Evolutionary conservation across 2,888 invertebrate species (phyloP).

Genomic region (Apodemia zela): DNA sequence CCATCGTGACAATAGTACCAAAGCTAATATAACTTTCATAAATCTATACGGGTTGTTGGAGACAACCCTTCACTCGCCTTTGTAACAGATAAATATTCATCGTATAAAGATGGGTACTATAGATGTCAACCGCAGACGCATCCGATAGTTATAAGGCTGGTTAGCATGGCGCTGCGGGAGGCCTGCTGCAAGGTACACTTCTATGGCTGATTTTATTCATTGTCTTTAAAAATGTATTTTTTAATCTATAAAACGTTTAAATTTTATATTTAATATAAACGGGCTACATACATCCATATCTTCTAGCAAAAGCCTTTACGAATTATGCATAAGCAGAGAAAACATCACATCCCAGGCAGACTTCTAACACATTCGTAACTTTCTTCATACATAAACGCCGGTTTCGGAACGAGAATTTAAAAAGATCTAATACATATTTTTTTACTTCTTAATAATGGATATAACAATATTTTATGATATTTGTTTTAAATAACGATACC

Average conservation of each 20-base stretch:
- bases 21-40: background rate
- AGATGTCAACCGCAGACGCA: slow-evolving; percentile 52
- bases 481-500: no score
- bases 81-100: slow-evolving; percentile 39
- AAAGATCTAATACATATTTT: no score
- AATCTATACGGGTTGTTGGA: slow-evolving; percentile 14
- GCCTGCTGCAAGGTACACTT: slow-evolving; percentile 30
- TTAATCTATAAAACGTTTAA: background rate
- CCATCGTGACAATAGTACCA: background rate
- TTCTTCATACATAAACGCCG: no score
- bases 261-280: no score
- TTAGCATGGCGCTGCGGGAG: slow-evolving; percentile 28
- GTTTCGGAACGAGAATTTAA: no score
- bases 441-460: no score
- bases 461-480: no score
- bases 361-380: no score
- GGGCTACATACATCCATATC: no score
- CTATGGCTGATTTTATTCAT: slow-evolving; percentile 29
- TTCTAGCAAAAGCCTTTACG: no score
- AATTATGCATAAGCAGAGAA: no score
- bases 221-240: slow-evolving; percentile 21
- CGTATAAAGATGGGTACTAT: slow-evolving; percentile 46
- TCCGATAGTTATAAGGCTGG: slow-evolving; percentile 27
- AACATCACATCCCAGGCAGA: no score
- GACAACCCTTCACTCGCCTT: slow-evolving; percentile 34